These are phyloP conservation scores for Caenorhabditis zanzibari DNA, from an alignment of 2,888 invertebrate genomes.

Conservation along the genomic window DNA sequence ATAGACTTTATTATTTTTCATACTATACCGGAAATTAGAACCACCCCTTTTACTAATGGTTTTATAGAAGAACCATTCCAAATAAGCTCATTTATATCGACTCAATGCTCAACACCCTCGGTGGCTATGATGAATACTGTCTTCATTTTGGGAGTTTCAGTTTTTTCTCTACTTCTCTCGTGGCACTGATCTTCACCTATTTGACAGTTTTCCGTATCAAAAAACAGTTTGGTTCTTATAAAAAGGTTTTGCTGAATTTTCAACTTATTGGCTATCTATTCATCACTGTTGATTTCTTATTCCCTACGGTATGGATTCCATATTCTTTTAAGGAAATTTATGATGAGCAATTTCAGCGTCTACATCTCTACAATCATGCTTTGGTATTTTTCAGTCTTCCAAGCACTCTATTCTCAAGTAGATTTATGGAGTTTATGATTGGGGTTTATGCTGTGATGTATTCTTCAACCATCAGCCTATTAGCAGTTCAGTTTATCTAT, in stretches of 20 bases:
- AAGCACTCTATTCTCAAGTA: neutral
- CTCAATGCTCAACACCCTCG: neutral
- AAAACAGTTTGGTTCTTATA: constrained; percentile 53
- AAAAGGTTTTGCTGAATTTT: constrained; percentile 47
- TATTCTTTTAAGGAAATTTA: neutral
- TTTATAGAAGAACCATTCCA: no score
- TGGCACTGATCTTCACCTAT: constrained; percentile 28
- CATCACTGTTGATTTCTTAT: constrained; percentile 28
- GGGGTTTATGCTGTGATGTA: neutral
- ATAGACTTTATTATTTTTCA: no score
- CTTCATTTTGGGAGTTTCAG: constrained; percentile 37
- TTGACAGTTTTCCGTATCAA: constrained; percentile 34
- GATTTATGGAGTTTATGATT: neutral
- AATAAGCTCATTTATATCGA: no score
- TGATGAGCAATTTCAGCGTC: neutral
- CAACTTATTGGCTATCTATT: constrained; percentile 47
- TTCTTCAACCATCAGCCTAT: neutral
- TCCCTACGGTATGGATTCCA: constrained; percentile 21
- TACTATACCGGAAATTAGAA: no score
- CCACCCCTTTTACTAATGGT: no score
- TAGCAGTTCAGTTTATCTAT: constrained; percentile 18
- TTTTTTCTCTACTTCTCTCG: constrained; percentile 31
- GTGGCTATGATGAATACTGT: constrained; percentile 17
- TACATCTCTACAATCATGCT: constrained; percentile 11
- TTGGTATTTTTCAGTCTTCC: constrained; percentile 19